Base-by-base conservation (phyloP, 2,888 invertebrate genomes). In the Tuta absoluta region DNA sequence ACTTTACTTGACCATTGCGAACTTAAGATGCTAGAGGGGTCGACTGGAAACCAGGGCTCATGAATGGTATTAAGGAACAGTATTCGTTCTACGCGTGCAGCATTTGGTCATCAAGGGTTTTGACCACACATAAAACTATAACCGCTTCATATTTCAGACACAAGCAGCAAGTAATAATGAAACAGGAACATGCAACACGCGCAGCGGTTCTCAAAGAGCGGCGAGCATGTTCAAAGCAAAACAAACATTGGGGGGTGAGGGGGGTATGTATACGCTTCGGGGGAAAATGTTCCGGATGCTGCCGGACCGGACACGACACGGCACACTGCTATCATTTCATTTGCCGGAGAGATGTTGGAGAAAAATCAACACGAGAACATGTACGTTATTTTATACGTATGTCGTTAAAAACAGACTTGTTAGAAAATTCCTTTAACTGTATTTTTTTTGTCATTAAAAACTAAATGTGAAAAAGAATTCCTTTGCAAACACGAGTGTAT, bases 331-430 rank as follows among this genome's bases (percentile, higher is more conserved):
- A 45, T 45, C 45, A 45, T 17, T 45, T 45, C 45, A 45, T 45
- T 45, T 45, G 45, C 45, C 7, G 33, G 17, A 33, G 57, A 51
- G 19, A 45, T 37, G 56, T 33, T 19, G 33, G 17, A 58, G 80
- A 82, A 83, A 86, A 86, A 77, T 17, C 10, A 17, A 45, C n/a
- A 14, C 41, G 17, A n/a, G 17, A 45, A 8, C 45, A 33, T 45
- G 7, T 5, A 41, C 2, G 5, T 33, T 33, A 33, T 8, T 37
- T 11, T 5, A 37, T 37, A 5, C 37, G n/a, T n/a, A n/a, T n/a
- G n/a, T n/a, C n/a, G n/a, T n/a, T n/a, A 28, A 28, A 28, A 28
- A 28, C 28, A 28, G 28, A 28, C 28, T n/a, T n/a, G n/a, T n/a
- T n/a, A n/a, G n/a, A n/a, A n/a, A n/a, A n/a, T n/a, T n/a, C n/a